Conservation (phyloP, 2,797 vertebrate genomes). For the Spheniscus humboldti region DNA sequence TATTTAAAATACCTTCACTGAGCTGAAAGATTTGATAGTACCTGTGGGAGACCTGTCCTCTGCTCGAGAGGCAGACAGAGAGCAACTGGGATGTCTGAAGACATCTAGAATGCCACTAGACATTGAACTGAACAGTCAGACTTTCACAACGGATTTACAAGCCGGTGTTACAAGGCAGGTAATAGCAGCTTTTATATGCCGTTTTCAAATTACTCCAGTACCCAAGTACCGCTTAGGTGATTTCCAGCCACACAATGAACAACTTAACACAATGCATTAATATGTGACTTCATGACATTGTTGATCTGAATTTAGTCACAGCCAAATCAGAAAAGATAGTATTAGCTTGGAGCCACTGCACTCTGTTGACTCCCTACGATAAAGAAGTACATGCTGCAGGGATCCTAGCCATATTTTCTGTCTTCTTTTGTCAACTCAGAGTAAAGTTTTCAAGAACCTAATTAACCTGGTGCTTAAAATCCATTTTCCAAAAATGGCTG, state of each 20-base stretch:
- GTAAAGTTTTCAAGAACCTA: neutral
- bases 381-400: neutral
- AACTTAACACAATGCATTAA: neutral
- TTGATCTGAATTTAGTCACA: neutral
- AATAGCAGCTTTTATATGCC: neutral
- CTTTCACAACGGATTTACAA: neutral
- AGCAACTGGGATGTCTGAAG: neutral
- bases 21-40: neutral
- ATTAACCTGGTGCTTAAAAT: neutral
- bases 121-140: neutral
- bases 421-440: neutral
- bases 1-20: neutral
- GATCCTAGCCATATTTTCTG: neutral
- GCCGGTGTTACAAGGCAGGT: neutral
- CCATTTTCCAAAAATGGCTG: neutral
- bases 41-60: neutral
- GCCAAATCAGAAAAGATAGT: neutral
- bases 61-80: neutral
- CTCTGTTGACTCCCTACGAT: accelerated
- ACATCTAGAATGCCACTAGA: neutral
- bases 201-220: neutral
- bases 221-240: neutral
- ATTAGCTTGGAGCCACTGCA: neutral
- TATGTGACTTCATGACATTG: neutral
- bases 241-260: neutral